These are phyloP conservation scores for Pluvialis apricaria DNA, from an alignment of 2,113 vertebrate species.

Conservation along the genomic window DNA sequence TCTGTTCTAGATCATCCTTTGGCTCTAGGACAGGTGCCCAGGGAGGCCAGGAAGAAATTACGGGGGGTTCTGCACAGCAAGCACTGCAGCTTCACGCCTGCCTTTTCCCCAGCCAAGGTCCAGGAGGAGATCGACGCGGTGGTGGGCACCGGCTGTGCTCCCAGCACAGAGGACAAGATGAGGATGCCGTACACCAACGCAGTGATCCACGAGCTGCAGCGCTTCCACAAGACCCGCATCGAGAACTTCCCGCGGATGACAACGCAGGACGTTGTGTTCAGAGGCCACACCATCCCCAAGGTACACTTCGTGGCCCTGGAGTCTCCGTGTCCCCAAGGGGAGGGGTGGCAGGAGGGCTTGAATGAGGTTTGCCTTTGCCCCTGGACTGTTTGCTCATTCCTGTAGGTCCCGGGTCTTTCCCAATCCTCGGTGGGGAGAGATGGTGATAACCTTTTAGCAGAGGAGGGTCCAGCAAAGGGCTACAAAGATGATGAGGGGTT, in stretches of 20 bases:
- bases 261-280: neutral
- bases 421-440: neutral
- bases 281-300: constrained; percentile 49
- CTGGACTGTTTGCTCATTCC: neutral
- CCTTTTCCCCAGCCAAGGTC: neutral
- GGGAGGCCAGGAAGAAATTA: neutral
- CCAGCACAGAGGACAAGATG: constrained; percentile 26
- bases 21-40: neutral
- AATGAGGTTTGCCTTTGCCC: neutral
- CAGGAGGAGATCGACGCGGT: constrained; percentile 29
- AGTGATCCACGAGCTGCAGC: constrained; percentile 40
- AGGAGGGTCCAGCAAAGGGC: neutral
- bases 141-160: neutral
- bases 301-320: neutral
- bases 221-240: neutral
- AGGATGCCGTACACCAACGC: constrained; percentile 46
- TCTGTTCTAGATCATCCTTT: neutral
- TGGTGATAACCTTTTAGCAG: neutral
- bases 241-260: constrained; percentile 14
- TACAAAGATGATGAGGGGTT: no score
- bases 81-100: rapidly evolving
- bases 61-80: neutral
- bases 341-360: rapidly evolving
- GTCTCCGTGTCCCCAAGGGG: rapidly evolving
- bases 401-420: neutral